Percentiles rank a stretch among this genome's conserved stretches.
These are phyloP conservation scores for Psittacara wagleri DNA, from an alignment of 2,113 vertebrate genomes.

Conservation along the genomic window DNA sequence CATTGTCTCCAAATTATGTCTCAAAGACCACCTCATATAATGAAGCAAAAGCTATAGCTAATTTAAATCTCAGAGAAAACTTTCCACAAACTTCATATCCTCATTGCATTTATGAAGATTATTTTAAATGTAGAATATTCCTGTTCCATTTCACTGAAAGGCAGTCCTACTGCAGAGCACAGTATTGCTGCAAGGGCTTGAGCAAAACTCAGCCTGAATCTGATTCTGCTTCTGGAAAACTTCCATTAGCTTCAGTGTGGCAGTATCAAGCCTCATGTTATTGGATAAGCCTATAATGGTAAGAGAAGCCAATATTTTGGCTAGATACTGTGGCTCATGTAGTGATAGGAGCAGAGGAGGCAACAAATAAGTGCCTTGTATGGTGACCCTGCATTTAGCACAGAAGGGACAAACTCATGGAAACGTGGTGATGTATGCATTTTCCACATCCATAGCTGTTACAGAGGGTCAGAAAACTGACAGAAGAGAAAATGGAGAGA, in stretches of 20 bases:
- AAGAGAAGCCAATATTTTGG: constrained; percentile 38
- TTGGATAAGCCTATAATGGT: background rate
- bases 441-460: constrained; percentile 44
- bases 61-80: background rate
- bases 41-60: background rate
- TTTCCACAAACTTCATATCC: background rate
- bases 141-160: background rate
- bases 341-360: background rate
- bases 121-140: background rate
- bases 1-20: background rate
- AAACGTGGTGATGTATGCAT: constrained; percentile 45
- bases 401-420: constrained; percentile 28
- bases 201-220: background rate
- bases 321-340: background rate
- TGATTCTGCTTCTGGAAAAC: background rate
- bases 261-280: background rate
- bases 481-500: constrained; percentile 60
- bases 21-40: background rate
- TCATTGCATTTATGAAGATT: background rate
- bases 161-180: background rate
- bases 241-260: background rate
- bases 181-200: background rate
- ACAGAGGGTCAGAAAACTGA: constrained; percentile 53
- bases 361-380: background rate
- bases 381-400: constrained; percentile 22